A percentile compares a stretch with the other conserved stretches of the same genome.
Evolutionary conservation across 1,140 invertebrate genomes (phyloP).

Genomic region (Drosophila quadrilineata): DNA sequence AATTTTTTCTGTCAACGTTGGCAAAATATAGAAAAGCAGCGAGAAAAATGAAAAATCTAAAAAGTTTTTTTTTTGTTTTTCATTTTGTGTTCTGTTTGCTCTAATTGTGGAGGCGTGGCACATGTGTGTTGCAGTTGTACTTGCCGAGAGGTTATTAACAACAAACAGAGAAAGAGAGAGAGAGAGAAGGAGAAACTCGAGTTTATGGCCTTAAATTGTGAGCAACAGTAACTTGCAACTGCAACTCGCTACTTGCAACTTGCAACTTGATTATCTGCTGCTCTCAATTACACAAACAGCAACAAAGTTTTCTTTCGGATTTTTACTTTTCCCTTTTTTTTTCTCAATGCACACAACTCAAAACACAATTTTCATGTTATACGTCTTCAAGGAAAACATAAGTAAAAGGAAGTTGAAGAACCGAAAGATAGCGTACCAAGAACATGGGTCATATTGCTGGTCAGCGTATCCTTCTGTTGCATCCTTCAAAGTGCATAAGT

Average conservation of each 20-base stretch:
- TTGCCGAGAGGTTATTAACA: slow-evolving; percentile 71
- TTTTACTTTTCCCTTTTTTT: not conserved
- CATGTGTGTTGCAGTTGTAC: slow-evolving; percentile 31
- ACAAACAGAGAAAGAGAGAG: slow-evolving; percentile 17
- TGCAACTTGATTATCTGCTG: slow-evolving; percentile 40
- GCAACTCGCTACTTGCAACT: slow-evolving; percentile 10
- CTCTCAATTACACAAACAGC: slow-evolving; percentile 31
- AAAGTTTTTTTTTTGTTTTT: slow-evolving; percentile 21
- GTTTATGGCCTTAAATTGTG: slow-evolving; percentile 17
- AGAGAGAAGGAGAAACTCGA: slow-evolving; percentile 1
- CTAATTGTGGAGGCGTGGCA: slow-evolving; percentile 9
- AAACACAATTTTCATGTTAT: slow-evolving; percentile 35
- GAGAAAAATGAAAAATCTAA: slow-evolving; percentile 3
- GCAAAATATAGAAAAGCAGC: too few species aligned
- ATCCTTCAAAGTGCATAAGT: slow-evolving; percentile 25
- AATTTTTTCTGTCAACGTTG: slow-evolving; percentile 75
- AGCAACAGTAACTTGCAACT: slow-evolving; percentile 3
- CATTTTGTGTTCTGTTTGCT: too few species aligned
- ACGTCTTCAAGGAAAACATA: not conserved
- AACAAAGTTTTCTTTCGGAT: slow-evolving; percentile 10
- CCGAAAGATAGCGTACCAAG: not conserved
- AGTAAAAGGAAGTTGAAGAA: not conserved
- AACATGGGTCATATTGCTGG: slow-evolving; percentile 8
- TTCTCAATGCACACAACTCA: not conserved
- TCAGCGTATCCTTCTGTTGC: not conserved